A percentile compares a stretch with the other conserved stretches of the same genome.
Evolutionary conservation across 2,888 invertebrate species (phyloP).

Genomic region (Sepiola atlantica): DNA sequence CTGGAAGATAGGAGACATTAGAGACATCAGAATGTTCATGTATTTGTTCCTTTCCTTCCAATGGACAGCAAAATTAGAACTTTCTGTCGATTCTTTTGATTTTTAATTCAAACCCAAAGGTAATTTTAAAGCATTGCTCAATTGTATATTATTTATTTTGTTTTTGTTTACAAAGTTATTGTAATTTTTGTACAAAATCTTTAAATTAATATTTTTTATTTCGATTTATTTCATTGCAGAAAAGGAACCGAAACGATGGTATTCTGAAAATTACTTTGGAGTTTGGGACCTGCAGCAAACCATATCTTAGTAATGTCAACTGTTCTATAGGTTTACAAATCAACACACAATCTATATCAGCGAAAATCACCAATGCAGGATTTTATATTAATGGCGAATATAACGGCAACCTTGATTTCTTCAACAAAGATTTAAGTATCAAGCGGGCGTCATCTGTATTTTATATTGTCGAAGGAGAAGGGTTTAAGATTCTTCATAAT

Average conservation of each 20-base stretch:
- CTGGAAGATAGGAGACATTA: no score
- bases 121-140: no score
- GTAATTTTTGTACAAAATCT: no score
- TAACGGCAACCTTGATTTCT: background rate
- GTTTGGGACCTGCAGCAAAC: conserved; percentile 35
- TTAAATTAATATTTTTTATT: background rate
- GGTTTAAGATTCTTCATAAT: conserved; percentile 36
- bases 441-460: conserved; percentile 36
- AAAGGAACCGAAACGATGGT: background rate
- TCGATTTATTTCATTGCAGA: background rate
- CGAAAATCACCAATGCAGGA: conserved; percentile 39
- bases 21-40: no score
- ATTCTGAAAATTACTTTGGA: conserved; percentile 8
- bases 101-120: no score
- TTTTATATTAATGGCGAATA: conserved; percentile 41
- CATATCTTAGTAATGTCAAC: background rate
- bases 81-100: no score
- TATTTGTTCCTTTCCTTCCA: no score
- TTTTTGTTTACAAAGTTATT: no score
- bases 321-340: conserved; percentile 37
- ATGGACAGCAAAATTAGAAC: no score
- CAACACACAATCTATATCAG: background rate
- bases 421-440: background rate
- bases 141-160: no score
- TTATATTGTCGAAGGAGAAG: background rate